Percentiles rank a stretch among this genome's conserved stretches.
Evolutionary conservation across 2,888 invertebrate genomes (phyloP).

Genomic region (Caenorhabditis virilis): DNA sequence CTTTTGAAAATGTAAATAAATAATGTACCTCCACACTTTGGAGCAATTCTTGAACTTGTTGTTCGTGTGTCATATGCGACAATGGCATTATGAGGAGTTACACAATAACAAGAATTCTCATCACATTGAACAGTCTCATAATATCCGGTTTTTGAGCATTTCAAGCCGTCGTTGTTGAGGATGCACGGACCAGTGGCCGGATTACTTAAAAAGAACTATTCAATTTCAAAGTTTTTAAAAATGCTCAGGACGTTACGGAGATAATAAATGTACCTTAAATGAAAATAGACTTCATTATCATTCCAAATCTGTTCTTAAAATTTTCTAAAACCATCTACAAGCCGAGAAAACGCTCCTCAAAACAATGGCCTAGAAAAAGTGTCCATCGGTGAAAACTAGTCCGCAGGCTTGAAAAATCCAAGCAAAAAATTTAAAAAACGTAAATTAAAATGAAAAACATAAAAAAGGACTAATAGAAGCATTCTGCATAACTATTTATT

Average conservation of each 20-base stretch:
- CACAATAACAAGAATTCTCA: conserved; percentile 58
- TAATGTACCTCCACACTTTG: conserved; percentile 49
- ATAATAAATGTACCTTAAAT: too few species aligned
- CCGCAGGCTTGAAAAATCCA: neutral
- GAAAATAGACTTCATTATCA: too few species aligned
- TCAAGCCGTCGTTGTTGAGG: conserved; percentile 38
- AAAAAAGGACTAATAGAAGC: too few species aligned
- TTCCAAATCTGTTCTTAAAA: too few species aligned
- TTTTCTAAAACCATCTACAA: too few species aligned
- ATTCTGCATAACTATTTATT: too few species aligned
- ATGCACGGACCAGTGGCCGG: conserved; percentile 42
- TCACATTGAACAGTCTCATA: conserved; percentile 62
- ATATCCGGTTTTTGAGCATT: conserved; percentile 57
- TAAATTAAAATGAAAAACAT: too few species aligned
- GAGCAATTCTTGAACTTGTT: conserved; percentile 35
- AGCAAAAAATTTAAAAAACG: neutral
- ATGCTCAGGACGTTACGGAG: neutral
- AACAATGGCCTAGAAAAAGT: too few species aligned
- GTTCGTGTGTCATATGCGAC: conserved; percentile 46
- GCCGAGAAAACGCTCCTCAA: too few species aligned
- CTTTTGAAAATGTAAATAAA: too few species aligned
- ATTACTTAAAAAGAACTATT: neutral
- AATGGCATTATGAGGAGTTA: conserved; percentile 55
- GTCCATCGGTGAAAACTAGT: too few species aligned
- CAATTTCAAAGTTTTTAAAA: neutral